A percentile compares a stretch with the other conserved stretches of the same genome.
These are phyloP conservation scores for Zoroaster sp. DNA, from an alignment of 53 echinoderm and acorn worm genomes.

Conservation along the genomic window DNA sequence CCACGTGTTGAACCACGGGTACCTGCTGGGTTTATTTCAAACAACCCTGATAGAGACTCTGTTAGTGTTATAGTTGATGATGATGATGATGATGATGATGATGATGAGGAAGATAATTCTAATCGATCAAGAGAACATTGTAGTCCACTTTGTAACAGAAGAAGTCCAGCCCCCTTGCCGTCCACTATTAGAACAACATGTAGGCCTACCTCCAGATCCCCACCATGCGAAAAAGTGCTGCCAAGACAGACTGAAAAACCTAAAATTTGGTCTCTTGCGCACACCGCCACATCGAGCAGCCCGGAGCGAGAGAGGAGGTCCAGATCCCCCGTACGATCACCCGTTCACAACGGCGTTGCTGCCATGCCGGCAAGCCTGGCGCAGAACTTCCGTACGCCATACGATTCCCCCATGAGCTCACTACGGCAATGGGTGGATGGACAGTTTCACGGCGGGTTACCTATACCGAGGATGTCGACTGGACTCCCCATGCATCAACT, in stretches of 20 bases:
- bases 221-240: conserved; percentile 24
- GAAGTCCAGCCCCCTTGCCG: conserved; percentile 48
- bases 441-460: conserved; percentile 72
- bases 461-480: conserved; percentile 64
- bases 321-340: conserved; percentile 26
- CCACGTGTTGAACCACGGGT: conserved; percentile 1
- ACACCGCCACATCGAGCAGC: conserved; percentile 86
- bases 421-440: conserved; percentile 88
- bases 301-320: conserved; percentile 46
- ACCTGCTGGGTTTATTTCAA: conserved; percentile 10
- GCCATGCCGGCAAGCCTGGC: conserved; percentile 34
- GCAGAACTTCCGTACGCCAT: conserved; percentile 62
- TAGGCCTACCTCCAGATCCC: conserved; percentile 44
- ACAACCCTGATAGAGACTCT: conserved; percentile 4
- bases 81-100: not conserved
- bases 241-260: conserved; percentile 69
- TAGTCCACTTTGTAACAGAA: conserved; percentile 19
- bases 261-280: conserved; percentile 98
- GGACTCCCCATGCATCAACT: conserved; percentile 61
- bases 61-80: conserved; percentile 8
- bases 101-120: not conserved
- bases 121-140: conserved; percentile 14
- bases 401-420: conserved; percentile 74
- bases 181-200: conserved; percentile 35
- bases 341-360: conserved; percentile 34